Percentiles rank a stretch among this genome's conserved stretches.
These are phyloP conservation scores for Triplophysa siluroides DNA, from an alignment of 2,113 vertebrate genomes.

Conservation along the genomic window DNA sequence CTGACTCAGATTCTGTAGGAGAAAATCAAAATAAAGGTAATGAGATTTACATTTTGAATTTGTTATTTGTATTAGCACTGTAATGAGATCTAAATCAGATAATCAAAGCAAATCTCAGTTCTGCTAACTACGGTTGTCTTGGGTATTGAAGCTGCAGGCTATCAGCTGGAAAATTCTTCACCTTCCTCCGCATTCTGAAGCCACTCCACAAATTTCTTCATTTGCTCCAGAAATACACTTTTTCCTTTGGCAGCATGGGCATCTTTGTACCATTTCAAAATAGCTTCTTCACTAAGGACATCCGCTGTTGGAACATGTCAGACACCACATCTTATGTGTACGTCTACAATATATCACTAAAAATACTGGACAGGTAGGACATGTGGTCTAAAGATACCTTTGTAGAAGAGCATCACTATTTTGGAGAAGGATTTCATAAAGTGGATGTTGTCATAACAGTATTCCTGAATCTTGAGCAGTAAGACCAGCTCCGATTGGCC, in stretches of 20 bases:
- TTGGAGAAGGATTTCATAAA: constrained; percentile 97
- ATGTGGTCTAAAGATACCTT: constrained; percentile 72
- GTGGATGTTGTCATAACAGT: constrained; percentile 93
- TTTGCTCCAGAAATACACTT: constrained; percentile 91
- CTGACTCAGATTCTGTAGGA: constrained; percentile 84
- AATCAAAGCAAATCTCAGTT: no score
- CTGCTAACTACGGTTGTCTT: background rate
- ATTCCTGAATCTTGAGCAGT: constrained; percentile 90
- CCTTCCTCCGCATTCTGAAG: constrained; percentile 92
- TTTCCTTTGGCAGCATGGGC: constrained; percentile 88
- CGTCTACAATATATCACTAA: background rate
- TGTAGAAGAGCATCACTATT: constrained; percentile 94
- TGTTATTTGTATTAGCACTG: constrained; percentile 11
- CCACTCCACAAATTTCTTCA: constrained; percentile 96
- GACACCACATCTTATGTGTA: background rate
- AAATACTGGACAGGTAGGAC: background rate
- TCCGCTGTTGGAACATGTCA: constrained; percentile 73
- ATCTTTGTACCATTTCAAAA: constrained; percentile 91
- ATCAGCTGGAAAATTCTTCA: constrained; percentile 48
- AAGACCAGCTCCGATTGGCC: constrained; percentile 89
- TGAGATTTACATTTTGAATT: background rate
- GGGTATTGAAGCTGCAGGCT: background rate
- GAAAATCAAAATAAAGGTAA: constrained; percentile 53
- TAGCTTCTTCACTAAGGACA: constrained; percentile 89
- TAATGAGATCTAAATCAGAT: background rate